These are phyloP conservation scores for Grammomys surdaster DNA, from an alignment of 2,113 vertebrate species.

Conservation along the genomic window DNA sequence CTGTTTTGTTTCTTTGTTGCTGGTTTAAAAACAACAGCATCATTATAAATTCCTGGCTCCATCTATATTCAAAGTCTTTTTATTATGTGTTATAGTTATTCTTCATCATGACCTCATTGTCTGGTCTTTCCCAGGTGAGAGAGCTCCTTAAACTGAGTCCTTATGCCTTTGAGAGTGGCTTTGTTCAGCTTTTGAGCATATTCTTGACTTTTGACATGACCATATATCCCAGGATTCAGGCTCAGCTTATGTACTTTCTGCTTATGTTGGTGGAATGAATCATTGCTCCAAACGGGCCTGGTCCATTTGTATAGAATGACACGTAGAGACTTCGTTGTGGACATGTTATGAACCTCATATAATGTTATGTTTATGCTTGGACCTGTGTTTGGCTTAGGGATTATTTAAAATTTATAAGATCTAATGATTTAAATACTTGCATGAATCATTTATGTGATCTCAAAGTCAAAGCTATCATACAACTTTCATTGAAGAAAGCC, in stretches of 20 bases:
- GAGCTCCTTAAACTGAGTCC: neutral
- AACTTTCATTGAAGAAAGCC: conserved; percentile 35
- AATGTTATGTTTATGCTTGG: conserved; percentile 38
- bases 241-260: neutral
- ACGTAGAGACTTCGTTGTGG: neutral
- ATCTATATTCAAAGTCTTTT: neutral
- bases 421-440: conserved; percentile 71
- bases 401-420: conserved; percentile 61
- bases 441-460: conserved; percentile 61
- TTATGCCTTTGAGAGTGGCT: neutral
- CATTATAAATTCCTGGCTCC: neutral
- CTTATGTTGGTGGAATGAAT: neutral
- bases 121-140: neutral
- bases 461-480: conserved; percentile 57
- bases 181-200: neutral
- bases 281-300: neutral
- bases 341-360: conserved; percentile 34
- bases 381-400: conserved; percentile 64
- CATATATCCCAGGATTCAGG: neutral
- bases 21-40: neutral
- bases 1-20: conserved; percentile 5
- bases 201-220: neutral
- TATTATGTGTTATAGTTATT: neutral
- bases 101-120: neutral
- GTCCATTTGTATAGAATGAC: neutral